Base-by-base conservation (phyloP, 1,140 invertebrate genomes). In the Nebria ingens region DNA sequence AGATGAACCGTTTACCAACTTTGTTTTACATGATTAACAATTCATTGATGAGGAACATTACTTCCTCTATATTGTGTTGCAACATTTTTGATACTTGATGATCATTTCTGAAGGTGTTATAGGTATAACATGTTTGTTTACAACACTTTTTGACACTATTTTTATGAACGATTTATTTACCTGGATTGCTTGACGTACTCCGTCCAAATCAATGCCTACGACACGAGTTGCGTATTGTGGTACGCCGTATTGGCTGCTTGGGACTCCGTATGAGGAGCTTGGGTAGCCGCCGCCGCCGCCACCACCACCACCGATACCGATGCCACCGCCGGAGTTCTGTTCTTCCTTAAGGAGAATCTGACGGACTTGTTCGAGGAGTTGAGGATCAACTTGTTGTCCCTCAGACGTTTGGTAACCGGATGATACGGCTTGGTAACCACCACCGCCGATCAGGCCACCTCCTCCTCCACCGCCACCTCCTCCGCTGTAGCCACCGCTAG, bases 341-440 rank as follows among this genome's bases (percentile, higher is more conserved):
- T 91, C 87, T 68, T 89, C 86, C 65, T 85, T 86, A 57, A 89
- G 74, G 51, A 90, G 76, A 65, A 90, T 88, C 70, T 88, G 81
- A 61, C 85, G 82, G 62, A 91, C 84, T 68, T 89, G 85, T 66
- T 89, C 85, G 52, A 90, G 74, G 53, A 90, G 78, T 57, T 82
- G 79, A 38, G 79, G 78, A 71, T 90, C 87, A 49, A 91, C 85
- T 69, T 83, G 80, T 62, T 84, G 83, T 50, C 87, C 87, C 66
- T 91, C 87, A 58, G 76, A 84, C 52, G 81, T 84, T 61, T 85
- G 83, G 66, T 81, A 80, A 53, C 86, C 86, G 49, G 80, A 74
- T 17, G 84, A 82, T 1, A 88, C 86, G 40, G 81, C 77, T 57
- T 76, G 76, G 73, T 86, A 89, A 52, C 84, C 82, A 40, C 86